These are phyloP conservation scores for Drosophila vallismaia DNA, from an alignment of 2,888 invertebrate genomes.

Conservation along the genomic window DNA sequence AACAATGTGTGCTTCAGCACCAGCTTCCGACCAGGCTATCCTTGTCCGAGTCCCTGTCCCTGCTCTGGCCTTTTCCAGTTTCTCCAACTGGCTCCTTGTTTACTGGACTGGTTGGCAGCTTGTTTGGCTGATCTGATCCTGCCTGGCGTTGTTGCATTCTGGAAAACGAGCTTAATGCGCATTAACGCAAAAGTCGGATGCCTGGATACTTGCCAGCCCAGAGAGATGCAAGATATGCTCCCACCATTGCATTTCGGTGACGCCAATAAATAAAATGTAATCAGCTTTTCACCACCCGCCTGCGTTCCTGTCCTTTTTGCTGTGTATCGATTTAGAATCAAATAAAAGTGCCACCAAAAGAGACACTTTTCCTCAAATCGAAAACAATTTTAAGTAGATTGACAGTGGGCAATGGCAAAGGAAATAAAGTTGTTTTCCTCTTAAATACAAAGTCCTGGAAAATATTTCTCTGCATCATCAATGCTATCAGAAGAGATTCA, in stretches of 20 bases:
- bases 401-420: conserved; percentile 27
- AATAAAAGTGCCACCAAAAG: conserved; percentile 52
- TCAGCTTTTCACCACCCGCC: conserved; percentile 49
- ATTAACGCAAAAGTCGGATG: conserved; percentile 50
- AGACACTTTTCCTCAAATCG: conserved; percentile 45
- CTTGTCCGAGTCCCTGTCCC: too few relatives aligned
- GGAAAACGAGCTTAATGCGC: conserved; percentile 49
- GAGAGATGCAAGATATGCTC: conserved; percentile 19
- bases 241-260: conserved; percentile 21
- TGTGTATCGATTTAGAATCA: conserved; percentile 33
- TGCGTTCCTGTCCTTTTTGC: conserved; percentile 3
- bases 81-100: conserved; percentile 42
- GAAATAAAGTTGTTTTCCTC: conserved; percentile 4
- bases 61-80: background rate
- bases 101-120: conserved; percentile 33
- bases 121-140: background rate
- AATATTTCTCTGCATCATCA: background rate
- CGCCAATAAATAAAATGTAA: conserved; percentile 63
- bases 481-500: background rate
- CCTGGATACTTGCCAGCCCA: background rate
- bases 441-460: background rate
- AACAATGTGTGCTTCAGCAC: conserved; percentile 63
- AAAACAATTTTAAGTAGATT: conserved; percentile 80
- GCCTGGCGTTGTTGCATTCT: conserved; percentile 37
- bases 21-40: conserved; percentile 7